These are phyloP conservation scores for Rhabdomys pumilio DNA, from an alignment of 2,797 vertebrate genomes.

Conservation along the genomic window DNA sequence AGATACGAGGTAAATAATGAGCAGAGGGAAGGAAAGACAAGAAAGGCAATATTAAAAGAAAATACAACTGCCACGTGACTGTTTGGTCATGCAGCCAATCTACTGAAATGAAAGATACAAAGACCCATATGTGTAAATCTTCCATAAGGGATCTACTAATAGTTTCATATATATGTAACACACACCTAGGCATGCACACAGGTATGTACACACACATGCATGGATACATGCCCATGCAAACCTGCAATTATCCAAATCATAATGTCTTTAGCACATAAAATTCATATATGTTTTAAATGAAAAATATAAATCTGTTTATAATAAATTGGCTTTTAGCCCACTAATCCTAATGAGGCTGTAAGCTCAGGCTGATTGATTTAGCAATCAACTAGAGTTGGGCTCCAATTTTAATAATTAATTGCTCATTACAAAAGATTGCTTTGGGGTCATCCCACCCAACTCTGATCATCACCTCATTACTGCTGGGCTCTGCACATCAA, in stretches of 20 bases:
- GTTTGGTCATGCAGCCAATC: background rate
- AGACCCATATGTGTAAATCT: background rate
- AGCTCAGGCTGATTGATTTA: slow-evolving; percentile 86
- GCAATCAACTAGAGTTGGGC: slow-evolving; percentile 76
- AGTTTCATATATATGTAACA: background rate
- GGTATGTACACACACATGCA: background rate
- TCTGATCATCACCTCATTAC: slow-evolving; percentile 84
- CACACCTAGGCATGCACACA: background rate
- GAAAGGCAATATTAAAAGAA: background rate
- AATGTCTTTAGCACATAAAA: slow-evolving; percentile 69
- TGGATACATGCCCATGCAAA: background rate
- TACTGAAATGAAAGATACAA: slow-evolving; percentile 42
- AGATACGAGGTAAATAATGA: background rate
- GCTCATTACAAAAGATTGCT: slow-evolving; percentile 79
- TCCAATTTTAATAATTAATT: slow-evolving; percentile 85
- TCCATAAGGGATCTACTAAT: background rate
- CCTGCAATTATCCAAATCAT: background rate
- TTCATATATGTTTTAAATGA: slow-evolving; percentile 77
- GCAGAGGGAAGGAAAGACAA: background rate
- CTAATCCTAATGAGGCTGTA: slow-evolving; percentile 84
- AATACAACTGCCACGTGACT: background rate
- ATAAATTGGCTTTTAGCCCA: slow-evolving; percentile 83
- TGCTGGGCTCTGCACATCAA: slow-evolving; percentile 72
- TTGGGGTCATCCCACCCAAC: slow-evolving; percentile 50
- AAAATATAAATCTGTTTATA: slow-evolving; percentile 83